These are phyloP conservation scores for Eulithis prunata DNA, from an alignment of 2,888 invertebrate species.

Conservation along the genomic window DNA sequence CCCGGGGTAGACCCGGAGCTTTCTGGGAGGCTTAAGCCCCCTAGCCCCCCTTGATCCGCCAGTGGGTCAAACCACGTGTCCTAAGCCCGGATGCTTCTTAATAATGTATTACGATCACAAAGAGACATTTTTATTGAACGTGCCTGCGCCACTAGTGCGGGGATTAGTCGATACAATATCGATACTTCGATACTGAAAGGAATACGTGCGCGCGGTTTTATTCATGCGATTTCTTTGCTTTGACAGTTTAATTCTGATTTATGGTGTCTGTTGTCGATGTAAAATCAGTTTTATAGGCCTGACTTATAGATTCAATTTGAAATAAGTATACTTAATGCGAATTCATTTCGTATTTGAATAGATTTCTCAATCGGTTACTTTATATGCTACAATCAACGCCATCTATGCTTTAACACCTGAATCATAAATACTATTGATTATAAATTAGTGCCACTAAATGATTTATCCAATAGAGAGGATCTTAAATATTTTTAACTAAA, in stretches of 20 bases:
- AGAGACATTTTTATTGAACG: conserved; percentile 35
- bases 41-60: no score
- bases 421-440: no score
- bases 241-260: conserved; percentile 15
- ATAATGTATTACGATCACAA: conserved; percentile 28
- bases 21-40: no score
- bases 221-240: conserved; percentile 25
- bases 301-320: not conserved
- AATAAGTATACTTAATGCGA: not conserved
- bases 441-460: no score
- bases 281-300: not conserved
- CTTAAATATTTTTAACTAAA: no score
- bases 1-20: no score
- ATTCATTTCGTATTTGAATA: no score
- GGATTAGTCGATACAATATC: conserved; percentile 37
- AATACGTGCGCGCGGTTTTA: conserved; percentile 22
- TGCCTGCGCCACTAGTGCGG: conserved; percentile 40
- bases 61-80: conserved; percentile 19
- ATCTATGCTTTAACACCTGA: no score
- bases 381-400: no score
- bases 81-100: conserved; percentile 20
- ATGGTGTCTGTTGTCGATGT: conserved; percentile 7
- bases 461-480: no score
- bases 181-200: conserved; percentile 22
- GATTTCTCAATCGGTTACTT: no score